Percentiles rank a stretch among this genome's conserved stretches.
phyloP scores from a whole-genome alignment of 2,888 invertebrate genomes.

The Ormia ochracea region DNA sequence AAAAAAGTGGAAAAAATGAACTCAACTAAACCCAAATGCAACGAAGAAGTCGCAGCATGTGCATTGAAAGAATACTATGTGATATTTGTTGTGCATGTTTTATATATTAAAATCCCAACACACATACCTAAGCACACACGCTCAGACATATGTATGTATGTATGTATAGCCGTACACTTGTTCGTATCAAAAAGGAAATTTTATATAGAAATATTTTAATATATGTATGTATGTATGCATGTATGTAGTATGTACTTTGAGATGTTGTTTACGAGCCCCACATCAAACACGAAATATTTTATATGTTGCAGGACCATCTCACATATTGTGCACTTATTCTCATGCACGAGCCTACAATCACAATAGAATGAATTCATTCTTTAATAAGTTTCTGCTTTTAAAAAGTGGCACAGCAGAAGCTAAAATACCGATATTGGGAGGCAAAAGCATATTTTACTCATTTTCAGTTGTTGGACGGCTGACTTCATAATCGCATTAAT shows the following conservation, averaged over 20 bases:
- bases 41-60: conserved; percentile 19
- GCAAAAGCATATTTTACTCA: no score
- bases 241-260: no score
- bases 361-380: conserved; percentile 25
- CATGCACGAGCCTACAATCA: background rate
- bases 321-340: conserved; percentile 28
- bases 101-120: background rate
- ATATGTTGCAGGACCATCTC: background rate
- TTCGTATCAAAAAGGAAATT: conserved; percentile 38
- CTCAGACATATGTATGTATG: no score
- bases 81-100: background rate
- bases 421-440: no score
- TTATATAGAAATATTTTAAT: conserved; percentile 39
- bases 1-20: background rate
- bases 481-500: no score
- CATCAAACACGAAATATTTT: conserved; percentile 26
- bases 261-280: conserved; percentile 42
- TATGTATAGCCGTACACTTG: background rate
- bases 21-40: conserved; percentile 6
- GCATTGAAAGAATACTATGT: conserved; percentile 25
- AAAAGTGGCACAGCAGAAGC: background rate
- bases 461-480: no score
- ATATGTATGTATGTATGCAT: no score
- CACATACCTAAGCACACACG: background rate
- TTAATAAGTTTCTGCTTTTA: background rate